These are phyloP conservation scores for Tribolium castaneum DNA, from an alignment of 1,140 invertebrate genomes.

Conservation along the genomic window DNA sequence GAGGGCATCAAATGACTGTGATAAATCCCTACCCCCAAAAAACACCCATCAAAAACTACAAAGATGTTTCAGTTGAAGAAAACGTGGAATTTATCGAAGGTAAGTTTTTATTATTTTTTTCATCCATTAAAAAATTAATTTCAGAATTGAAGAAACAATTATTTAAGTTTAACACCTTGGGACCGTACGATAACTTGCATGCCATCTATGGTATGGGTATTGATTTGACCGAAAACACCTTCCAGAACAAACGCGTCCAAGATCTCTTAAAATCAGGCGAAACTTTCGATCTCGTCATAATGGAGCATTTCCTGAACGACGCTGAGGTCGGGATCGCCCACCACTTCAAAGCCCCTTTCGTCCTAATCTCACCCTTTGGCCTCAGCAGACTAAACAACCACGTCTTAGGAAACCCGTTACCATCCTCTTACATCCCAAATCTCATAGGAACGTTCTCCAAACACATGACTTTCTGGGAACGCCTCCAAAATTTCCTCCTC, in stretches of 20 bases:
- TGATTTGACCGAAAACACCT: not conserved
- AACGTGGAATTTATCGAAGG: not conserved
- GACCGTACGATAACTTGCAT: not conserved
- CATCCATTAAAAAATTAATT: not conserved
- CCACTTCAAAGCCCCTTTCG: conserved; percentile 39
- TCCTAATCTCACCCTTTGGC: not conserved
- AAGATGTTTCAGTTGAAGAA: not conserved
- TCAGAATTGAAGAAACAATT: conserved; percentile 7
- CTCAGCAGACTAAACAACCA: not conserved
- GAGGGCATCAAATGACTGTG: conserved; percentile 65
- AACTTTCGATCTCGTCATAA: conserved; percentile 30
- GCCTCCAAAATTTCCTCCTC: conserved; percentile 59
- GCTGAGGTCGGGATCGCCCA: conserved; percentile 20
- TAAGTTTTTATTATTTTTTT: not conserved
- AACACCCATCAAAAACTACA: conserved; percentile 5
- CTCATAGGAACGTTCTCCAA: conserved; percentile 49
- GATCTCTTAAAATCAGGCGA: conserved; percentile 26
- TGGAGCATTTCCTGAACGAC: conserved; percentile 39
- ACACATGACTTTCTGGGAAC: conserved; percentile 49
- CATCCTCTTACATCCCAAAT: conserved; percentile 20
- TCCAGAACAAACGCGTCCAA: not conserved
- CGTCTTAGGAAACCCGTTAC: not conserved
- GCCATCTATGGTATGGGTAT: not conserved
- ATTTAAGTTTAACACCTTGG: not conserved
- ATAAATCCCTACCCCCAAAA: conserved; percentile 62